Base-by-base conservation (phyloP, 2,797 vertebrate species). In the Pseudomugil tenellus region DNA sequence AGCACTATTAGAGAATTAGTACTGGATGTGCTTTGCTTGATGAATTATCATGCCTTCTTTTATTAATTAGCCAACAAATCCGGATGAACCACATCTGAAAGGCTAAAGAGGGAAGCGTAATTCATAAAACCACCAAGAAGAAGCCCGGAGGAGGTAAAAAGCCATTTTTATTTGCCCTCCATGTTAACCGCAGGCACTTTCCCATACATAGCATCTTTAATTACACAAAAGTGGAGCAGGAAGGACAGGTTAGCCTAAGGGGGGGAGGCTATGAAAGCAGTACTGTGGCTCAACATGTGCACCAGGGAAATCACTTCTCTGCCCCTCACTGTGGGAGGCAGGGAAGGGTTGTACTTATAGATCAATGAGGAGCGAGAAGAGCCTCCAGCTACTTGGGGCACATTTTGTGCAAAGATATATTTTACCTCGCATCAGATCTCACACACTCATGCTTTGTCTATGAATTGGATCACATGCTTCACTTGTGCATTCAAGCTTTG, bases 131-230 rank as follows among this genome's bases (percentile, higher is more conserved):
- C 80, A 79, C 66, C 61, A 23, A 83, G 83, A 85, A 81, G 82
- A 84, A 55, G 83, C 83, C 87, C 52, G 12, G 67, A 87, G 84
- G 77, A 80, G 81, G 81, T 79, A 85, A 85, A 81, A 87, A 87
- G 63, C 32, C 67, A 77, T 83, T 87, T 90, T 78, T 83, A 85
- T 85, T 89, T 89, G 86, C 84, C 88, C 87, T 87, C 82, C 67
- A 68, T 89, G 84, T 90, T 89, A 91, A 91, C 90, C 76, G 70
- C 74, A 63, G 91, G 87, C 87, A 85, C 81, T 88, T 89, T 90
- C 85, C 86, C 85, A 89, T 88, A 88, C 84, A 86, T 83, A 89
- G 86, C 84, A 87, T 89, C 85, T 92, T 92, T 92, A 91, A 92
- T 91, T 89, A 91, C 87, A 87, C 86, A 87, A 82, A 90, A 90